Evolutionary conservation across 2,113 vertebrate species (phyloP).

Genomic region (human (Homo sapiens)): DNA sequence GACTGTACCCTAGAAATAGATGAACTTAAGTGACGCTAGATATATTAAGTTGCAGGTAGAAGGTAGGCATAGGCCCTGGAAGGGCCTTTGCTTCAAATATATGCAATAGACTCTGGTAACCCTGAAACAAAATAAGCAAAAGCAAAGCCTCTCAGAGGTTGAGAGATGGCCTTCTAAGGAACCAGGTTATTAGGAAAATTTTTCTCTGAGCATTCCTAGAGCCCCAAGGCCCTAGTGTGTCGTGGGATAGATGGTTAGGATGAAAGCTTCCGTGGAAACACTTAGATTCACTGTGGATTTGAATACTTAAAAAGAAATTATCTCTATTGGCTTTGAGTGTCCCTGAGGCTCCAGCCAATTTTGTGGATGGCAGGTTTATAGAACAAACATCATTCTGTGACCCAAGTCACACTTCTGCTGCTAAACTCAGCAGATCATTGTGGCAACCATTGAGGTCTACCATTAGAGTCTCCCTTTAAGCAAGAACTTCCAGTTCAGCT

Average conservation of each 20-base stretch:
- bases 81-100: background rate
- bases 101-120: background rate
- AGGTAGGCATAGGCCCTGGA: background rate
- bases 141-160: background rate
- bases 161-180: constrained; percentile 23
- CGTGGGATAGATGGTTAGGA: background rate
- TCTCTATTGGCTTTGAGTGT: background rate
- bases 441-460: background rate
- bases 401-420: background rate
- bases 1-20: background rate
- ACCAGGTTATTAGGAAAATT: background rate
- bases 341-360: background rate
- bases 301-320: constrained; percentile 21
- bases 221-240: background rate
- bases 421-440: background rate
- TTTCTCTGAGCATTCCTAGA: background rate
- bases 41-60: background rate
- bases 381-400: background rate
- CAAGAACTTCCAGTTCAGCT: background rate
- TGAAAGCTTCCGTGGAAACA: background rate
- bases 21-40: background rate
- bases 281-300: background rate
- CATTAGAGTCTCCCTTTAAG: background rate
- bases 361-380: background rate
- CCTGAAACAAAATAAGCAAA: background rate